A percentile compares a stretch with the other conserved stretches of the same genome.
These are phyloP conservation scores for Nematostella vectensis DNA, from an alignment of 92 coral and sea anemone species.

Conservation along the genomic window DNA sequence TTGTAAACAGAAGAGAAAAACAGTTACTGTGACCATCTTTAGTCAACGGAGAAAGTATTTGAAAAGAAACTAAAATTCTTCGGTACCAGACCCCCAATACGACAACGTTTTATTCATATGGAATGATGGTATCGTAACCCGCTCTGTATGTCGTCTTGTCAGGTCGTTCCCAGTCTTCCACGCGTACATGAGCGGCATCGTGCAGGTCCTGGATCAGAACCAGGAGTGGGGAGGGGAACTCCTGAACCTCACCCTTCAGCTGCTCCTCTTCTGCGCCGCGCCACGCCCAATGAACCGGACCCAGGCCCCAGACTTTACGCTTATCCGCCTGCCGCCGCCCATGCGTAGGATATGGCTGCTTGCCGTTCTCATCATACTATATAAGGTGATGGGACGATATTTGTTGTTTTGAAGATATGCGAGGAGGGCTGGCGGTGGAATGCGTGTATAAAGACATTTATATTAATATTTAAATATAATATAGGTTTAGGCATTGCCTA, in stretches of 20 bases:
- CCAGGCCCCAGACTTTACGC: constrained; percentile 71
- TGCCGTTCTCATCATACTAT: constrained; percentile 76
- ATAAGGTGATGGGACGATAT: constrained; percentile 83
- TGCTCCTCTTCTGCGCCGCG: constrained; percentile 93
- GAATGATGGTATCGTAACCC: no score
- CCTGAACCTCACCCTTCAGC: constrained; percentile 79
- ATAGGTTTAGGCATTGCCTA: no score
- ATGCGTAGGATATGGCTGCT: constrained; percentile 85
- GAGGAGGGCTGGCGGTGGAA: no score
- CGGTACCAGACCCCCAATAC: no score
- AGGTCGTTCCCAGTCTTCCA: constrained; percentile 95
- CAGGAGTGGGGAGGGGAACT: constrained; percentile 94
- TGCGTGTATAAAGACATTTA: no score
- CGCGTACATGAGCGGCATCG: constrained; percentile 95
- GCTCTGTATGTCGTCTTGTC: background rate
- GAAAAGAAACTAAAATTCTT: no score
- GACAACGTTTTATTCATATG: no score
- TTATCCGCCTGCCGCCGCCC: constrained; percentile 66
- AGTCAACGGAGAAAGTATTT: no score
- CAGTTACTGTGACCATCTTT: no score
- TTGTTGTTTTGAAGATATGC: no score
- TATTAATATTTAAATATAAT: no score
- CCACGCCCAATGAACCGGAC: constrained; percentile 83
- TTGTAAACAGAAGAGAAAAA: no score
- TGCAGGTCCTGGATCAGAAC: constrained; percentile 88